Evolutionary conservation across 2,797 vertebrate genomes (phyloP).

Genomic region (Lophius americanus): DNA sequence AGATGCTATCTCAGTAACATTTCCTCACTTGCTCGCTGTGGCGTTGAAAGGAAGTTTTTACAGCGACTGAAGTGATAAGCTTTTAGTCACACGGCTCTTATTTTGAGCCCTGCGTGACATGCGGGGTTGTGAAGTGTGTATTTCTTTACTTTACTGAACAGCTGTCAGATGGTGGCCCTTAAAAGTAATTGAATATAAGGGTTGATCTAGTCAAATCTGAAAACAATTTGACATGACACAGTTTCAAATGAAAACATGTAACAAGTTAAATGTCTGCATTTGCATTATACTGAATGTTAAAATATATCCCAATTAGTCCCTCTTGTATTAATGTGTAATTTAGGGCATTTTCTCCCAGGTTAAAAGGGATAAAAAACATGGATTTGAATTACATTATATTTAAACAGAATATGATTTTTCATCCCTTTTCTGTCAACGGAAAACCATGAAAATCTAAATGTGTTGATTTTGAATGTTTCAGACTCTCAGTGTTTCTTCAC

Average conservation of each 20-base stretch:
- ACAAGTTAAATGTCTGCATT: conserved; percentile 1
- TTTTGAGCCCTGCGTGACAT: neutral
- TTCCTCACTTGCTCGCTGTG: neutral
- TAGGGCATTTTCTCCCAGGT: too few species aligned
- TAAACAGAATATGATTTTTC: too few species aligned
- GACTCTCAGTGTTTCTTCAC: too few species aligned
- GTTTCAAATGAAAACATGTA: conserved; percentile 3
- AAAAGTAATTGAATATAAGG: conserved; percentile 27
- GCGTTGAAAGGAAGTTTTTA: too few species aligned
- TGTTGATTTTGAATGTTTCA: too few species aligned
- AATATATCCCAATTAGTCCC: neutral
- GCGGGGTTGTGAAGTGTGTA: neutral
- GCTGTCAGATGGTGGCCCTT: conserved; percentile 36
- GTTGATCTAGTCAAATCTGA: conserved; percentile 31
- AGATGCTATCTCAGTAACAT: neutral
- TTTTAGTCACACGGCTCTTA: neutral
- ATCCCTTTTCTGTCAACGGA: too few species aligned
- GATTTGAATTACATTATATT: too few species aligned
- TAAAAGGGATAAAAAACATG: too few species aligned
- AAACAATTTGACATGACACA: conserved; percentile 5
- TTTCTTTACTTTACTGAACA: conserved; percentile 10
- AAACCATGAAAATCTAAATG: too few species aligned
- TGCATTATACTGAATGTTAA: neutral
- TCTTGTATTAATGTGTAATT: too few species aligned
- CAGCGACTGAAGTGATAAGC: too few species aligned